A percentile compares a stretch with the other conserved stretches of the same genome.
phyloP scores from a whole-genome alignment of 2,113 vertebrate species.

The Neogale vison region DNA sequence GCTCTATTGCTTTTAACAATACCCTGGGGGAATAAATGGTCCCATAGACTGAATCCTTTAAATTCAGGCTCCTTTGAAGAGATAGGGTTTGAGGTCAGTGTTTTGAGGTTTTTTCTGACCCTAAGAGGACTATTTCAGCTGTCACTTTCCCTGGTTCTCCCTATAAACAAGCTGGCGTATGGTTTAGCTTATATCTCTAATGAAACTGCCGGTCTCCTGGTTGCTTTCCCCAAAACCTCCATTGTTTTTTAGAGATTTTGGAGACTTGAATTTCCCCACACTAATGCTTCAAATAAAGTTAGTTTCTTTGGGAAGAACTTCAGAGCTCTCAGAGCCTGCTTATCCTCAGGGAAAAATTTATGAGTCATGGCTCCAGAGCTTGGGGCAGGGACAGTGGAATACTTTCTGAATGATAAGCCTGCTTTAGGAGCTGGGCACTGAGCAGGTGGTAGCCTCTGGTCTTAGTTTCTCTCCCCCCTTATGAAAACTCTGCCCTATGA shows the following conservation, averaged over 20 bases:
- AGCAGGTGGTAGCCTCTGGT: not conserved
- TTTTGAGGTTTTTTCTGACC: not conserved
- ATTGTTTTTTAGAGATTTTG: not conserved
- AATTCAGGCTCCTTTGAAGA: not conserved
- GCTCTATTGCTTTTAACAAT: conserved; percentile 12
- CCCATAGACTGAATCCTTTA: not conserved
- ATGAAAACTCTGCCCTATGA: not conserved
- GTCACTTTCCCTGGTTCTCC: not conserved
- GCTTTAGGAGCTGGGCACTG: not conserved
- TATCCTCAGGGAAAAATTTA: not conserved
- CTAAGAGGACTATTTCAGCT: not conserved
- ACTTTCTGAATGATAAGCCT: not conserved
- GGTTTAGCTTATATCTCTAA: not conserved
- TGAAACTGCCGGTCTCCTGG: not conserved
- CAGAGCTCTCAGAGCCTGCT: not conserved
- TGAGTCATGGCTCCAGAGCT: not conserved
- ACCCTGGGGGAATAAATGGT: not conserved
- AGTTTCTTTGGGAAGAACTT: not conserved
- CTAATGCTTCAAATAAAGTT: not conserved
- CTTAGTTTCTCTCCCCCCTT: not conserved
- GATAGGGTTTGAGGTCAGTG: not conserved
- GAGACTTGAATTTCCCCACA: not conserved
- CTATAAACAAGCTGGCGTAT: not conserved
- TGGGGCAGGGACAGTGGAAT: not conserved
- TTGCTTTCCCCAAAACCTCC: not conserved